These are phyloP conservation scores for Caenorhabditis sinica DNA, from an alignment of 2,888 invertebrate genomes.

Conservation along the genomic window DNA sequence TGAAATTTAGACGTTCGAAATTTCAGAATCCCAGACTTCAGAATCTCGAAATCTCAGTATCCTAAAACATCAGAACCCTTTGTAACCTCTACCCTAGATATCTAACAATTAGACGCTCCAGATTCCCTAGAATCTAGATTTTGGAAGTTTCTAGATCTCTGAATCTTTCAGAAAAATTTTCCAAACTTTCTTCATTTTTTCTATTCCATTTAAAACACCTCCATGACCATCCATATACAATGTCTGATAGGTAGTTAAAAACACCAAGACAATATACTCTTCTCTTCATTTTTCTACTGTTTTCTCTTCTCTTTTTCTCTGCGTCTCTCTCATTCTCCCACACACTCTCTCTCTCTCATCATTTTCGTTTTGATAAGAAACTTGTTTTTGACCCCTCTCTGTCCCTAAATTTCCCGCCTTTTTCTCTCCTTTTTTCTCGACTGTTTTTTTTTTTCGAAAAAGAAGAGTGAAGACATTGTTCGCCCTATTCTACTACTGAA, in stretches of 20 bases:
- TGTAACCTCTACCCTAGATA: no score
- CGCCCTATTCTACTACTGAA: slow-evolving; percentile 4
- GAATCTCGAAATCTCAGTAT: no score
- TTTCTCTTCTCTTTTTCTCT: not conserved
- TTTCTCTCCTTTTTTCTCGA: not conserved
- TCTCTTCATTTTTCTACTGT: not conserved
- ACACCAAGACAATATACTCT: not conserved
- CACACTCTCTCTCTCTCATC: not conserved
- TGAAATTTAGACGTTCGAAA: no score
- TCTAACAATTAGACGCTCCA: no score
- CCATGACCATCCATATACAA: not conserved
- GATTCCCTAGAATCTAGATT: not conserved
- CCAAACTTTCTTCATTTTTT: not conserved
- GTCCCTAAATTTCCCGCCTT: not conserved
- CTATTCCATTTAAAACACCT: not conserved
- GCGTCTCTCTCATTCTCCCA: slow-evolving; percentile 1
- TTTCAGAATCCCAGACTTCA: no score
- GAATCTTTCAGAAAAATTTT: not conserved
- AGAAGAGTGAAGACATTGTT: slow-evolving; percentile 7
- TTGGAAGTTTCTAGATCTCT: not conserved
- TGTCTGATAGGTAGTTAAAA: no score
- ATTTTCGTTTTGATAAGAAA: slow-evolving; percentile 17
- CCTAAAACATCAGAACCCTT: no score
- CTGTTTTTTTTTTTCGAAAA: slow-evolving; percentile 5
- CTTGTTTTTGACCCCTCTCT: slow-evolving; percentile 25